phyloP scores from a whole-genome alignment of 2,797 vertebrate species.

The Cygnus olor region DNA sequence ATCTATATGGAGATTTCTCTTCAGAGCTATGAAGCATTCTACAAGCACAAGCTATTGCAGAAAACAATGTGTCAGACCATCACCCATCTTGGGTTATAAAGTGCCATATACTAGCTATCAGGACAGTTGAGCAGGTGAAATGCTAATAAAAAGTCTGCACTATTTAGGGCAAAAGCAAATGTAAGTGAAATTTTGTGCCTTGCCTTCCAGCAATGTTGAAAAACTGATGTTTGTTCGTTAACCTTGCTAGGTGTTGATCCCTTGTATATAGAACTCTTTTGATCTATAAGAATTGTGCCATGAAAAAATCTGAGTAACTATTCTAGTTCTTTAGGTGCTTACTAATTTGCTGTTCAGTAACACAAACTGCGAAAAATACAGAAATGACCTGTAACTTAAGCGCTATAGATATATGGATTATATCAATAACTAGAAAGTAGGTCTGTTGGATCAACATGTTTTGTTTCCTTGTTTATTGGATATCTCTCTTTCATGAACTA shows the following conservation, averaged over 20 bases:
- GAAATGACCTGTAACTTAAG: background rate
- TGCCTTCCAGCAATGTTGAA: background rate
- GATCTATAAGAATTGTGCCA: background rate
- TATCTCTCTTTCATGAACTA: background rate
- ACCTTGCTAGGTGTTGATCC: background rate
- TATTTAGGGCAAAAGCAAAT: background rate
- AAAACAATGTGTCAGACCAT: background rate
- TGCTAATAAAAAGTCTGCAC: background rate
- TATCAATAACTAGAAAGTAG: background rate
- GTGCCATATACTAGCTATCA: rapidly evolving
- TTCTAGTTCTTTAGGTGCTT: background rate
- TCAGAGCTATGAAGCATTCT: background rate
- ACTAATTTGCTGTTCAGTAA: background rate
- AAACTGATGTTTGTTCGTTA: background rate
- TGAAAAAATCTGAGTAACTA: background rate
- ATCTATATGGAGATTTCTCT: no score
- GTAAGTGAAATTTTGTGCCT: background rate
- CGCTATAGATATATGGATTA: rapidly evolving
- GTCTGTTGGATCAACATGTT: background rate
- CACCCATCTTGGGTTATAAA: rapidly evolving
- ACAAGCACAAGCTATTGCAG: background rate
- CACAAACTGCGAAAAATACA: background rate
- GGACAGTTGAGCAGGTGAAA: background rate
- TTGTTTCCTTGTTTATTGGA: background rate
- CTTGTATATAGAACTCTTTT: background rate